Evolutionary conservation across 2,888 invertebrate genomes (phyloP).

Genomic region (Euplexia lucipara): DNA sequence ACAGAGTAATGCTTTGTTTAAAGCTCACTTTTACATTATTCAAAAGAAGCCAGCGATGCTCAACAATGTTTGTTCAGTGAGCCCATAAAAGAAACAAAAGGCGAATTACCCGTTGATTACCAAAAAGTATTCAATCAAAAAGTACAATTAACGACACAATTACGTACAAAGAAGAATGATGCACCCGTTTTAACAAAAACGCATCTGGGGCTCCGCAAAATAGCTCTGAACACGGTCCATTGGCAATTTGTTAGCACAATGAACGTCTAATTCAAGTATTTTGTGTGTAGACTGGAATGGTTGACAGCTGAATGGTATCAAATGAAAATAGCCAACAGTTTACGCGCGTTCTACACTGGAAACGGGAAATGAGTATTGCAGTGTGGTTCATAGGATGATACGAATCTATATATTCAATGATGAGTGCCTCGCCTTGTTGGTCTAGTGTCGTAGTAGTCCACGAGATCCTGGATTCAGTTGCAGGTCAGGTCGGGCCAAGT

Average conservation of each 20-base stretch:
- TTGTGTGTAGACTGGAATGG: constrained; percentile 49
- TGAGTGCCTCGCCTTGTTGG: too few species aligned
- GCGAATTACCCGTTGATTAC: not conserved
- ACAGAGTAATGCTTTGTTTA: not conserved
- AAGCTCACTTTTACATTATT: not conserved
- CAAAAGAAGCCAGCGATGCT: not conserved
- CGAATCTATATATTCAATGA: constrained; percentile 12
- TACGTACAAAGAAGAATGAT: constrained; percentile 18
- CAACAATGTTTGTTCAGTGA: not conserved
- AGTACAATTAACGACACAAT: constrained; percentile 25
- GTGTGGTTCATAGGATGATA: constrained; percentile 34
- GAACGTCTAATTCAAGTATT: constrained; percentile 68
- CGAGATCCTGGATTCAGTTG: too few species aligned
- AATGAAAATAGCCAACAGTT: constrained; percentile 65
- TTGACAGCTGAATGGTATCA: constrained; percentile 63
- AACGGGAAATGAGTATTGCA: constrained; percentile 63
- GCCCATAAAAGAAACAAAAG: constrained; percentile 7
- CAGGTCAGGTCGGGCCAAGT: too few species aligned
- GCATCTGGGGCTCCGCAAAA: constrained; percentile 39
- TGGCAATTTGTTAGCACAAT: constrained; percentile 71
- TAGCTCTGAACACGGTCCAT: constrained; percentile 58
- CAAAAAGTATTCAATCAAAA: constrained; percentile 22
- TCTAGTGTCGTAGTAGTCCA: too few species aligned
- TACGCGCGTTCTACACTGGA: constrained; percentile 47
- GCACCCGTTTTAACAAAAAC: constrained; percentile 37